These are phyloP conservation scores for Amphiprion ocellaris DNA, from an alignment of 2,113 vertebrate species.

Conservation along the genomic window DNA sequence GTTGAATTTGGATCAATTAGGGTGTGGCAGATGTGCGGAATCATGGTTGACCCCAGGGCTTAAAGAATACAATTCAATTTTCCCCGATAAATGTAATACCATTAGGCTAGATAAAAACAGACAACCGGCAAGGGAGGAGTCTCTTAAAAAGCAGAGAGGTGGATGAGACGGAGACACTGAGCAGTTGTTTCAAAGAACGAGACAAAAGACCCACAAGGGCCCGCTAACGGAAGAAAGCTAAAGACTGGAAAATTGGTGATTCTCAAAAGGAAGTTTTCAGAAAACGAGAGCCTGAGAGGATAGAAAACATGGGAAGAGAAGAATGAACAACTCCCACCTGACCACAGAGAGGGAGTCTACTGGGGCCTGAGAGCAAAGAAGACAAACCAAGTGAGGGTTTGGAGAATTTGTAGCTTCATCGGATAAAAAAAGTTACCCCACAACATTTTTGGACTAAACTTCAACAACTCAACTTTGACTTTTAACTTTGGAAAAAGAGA, in stretches of 20 bases:
- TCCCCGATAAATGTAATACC: constrained; percentile 88
- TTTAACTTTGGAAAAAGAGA: constrained; percentile 1
- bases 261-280: constrained; percentile 14
- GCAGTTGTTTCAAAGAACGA: constrained; percentile 41
- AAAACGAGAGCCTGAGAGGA: constrained; percentile 25
- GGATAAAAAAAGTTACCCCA: constrained; percentile 2
- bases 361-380: constrained; percentile 28
- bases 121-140: constrained; percentile 69
- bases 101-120: constrained; percentile 86
- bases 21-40: constrained; percentile 80
- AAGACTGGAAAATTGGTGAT: constrained; percentile 23
- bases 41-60: constrained; percentile 86
- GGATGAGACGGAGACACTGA: constrained; percentile 61
- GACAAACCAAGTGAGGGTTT: constrained; percentile 9
- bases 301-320: constrained; percentile 19
- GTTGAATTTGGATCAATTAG: constrained; percentile 90
- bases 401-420: background rate
- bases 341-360: constrained; percentile 17
- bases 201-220: constrained; percentile 63
- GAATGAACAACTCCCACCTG: constrained; percentile 5
- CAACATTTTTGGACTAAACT: constrained; percentile 22
- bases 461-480: background rate
- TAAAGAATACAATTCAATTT: constrained; percentile 90
- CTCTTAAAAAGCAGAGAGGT: constrained; percentile 70
- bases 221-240: constrained; percentile 33